These are phyloP conservation scores for Halichoeres trimaculatus DNA, from an alignment of 2,113 vertebrate genomes.

Conservation along the genomic window DNA sequence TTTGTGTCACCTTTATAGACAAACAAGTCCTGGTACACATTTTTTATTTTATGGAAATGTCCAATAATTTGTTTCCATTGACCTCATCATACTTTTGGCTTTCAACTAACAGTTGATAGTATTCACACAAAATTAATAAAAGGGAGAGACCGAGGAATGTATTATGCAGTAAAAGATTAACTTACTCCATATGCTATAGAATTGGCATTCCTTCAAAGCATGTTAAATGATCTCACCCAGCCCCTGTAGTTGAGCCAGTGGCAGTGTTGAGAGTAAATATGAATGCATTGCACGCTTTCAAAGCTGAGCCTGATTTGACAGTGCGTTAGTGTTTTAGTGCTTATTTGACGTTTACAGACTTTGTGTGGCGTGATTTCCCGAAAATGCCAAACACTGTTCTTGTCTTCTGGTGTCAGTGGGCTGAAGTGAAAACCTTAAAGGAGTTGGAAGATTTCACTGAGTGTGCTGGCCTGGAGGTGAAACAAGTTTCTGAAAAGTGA, in stretches of 20 bases:
- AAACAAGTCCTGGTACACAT: no score
- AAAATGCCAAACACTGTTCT: slow-evolving; percentile 45
- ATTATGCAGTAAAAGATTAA: neutral
- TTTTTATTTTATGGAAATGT: no score
- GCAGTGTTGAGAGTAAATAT: neutral
- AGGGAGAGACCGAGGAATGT: no score
- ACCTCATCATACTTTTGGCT: no score
- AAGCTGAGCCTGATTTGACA: slow-evolving; percentile 9
- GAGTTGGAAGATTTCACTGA: slow-evolving; percentile 32
- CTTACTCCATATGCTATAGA: neutral
- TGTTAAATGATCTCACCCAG: neutral
- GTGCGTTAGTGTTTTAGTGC: slow-evolving; percentile 23
- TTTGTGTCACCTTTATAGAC: neutral
- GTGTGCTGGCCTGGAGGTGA: slow-evolving; percentile 43
- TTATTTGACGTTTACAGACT: slow-evolving; percentile 42
- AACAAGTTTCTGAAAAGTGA: slow-evolving; percentile 22
- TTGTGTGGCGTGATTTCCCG: slow-evolving; percentile 24
- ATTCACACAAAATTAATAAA: no score
- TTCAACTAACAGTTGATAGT: no score
- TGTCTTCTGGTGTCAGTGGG: slow-evolving; percentile 24
- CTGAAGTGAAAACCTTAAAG: slow-evolving; percentile 50
- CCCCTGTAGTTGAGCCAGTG: neutral
- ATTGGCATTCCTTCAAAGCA: neutral
- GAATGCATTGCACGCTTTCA: neutral
- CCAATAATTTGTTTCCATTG: no score